Conservation (phyloP, 2,888 invertebrate genomes). For the Andrena flavipes region DNA sequence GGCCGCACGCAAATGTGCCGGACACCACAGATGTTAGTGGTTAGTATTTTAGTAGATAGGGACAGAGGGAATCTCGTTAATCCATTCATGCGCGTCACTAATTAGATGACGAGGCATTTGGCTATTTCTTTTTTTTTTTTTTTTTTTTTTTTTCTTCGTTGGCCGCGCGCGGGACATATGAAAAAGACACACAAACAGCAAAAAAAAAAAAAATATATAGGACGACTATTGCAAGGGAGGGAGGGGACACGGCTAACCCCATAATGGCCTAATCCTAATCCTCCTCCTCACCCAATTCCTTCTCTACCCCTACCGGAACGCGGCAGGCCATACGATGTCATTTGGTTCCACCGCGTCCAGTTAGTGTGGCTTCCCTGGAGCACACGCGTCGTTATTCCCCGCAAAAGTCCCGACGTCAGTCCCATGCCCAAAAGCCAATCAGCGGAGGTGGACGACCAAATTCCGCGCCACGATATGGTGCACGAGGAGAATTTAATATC, state of each 20-base stretch:
- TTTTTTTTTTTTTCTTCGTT: background rate
- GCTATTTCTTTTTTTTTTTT: conserved; percentile 5
- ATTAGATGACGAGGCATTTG: conserved; percentile 57
- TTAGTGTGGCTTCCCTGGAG: background rate
- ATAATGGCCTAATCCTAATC: too few relatives aligned
- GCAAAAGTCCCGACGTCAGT: background rate
- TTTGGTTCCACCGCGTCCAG: background rate
- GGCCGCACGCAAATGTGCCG: too few relatives aligned
- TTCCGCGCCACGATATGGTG: background rate
- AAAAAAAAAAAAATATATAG: too few relatives aligned
- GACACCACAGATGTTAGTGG: too few relatives aligned
- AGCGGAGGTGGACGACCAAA: background rate
- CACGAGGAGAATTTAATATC: background rate
- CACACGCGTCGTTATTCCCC: background rate
- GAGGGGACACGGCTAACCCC: too few relatives aligned
- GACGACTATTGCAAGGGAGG: too few relatives aligned
- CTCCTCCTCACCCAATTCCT: background rate
- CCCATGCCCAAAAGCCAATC: background rate
- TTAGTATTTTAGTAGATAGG: conserved; percentile 59
- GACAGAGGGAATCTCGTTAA: conserved; percentile 4
- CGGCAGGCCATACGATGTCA: background rate
- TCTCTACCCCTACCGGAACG: background rate
- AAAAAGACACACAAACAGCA: too few relatives aligned
- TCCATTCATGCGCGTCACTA: conserved; percentile 66
- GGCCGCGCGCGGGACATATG: too few relatives aligned